These are phyloP conservation scores for Drosophila prostipennis DNA, from an alignment of 2,888 invertebrate species.

Conservation along the genomic window DNA sequence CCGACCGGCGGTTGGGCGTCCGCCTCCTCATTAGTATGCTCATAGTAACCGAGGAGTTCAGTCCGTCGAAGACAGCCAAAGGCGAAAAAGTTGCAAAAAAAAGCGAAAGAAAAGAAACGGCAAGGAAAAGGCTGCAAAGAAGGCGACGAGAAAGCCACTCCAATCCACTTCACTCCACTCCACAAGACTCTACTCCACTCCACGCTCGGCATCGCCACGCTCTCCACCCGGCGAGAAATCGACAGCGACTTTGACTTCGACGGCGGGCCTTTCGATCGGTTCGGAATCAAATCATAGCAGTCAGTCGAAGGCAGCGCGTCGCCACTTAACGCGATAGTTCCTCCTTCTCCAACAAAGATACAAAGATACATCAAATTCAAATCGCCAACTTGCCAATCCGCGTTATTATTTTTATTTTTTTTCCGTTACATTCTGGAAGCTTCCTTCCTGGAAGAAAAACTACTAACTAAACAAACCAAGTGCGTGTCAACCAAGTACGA, in stretches of 20 bases:
- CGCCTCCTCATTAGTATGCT: conserved; percentile 73
- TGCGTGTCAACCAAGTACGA: conserved; percentile 7
- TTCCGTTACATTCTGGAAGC: conserved; percentile 23
- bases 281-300: conserved; percentile 76
- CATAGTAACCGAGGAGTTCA: conserved; percentile 72
- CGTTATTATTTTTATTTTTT: conserved; percentile 8
- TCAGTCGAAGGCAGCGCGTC: conserved; percentile 73
- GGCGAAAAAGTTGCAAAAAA: background rate
- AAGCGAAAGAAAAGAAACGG: background rate
- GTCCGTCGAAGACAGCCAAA: conserved; percentile 27
- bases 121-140: background rate
- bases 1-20: conserved; percentile 11
- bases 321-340: conserved; percentile 49
- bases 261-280: conserved; percentile 62
- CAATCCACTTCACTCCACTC: conserved; percentile 5
- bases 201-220: conserved; percentile 3
- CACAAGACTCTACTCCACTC: conserved; percentile 7
- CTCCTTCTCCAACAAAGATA: conserved; percentile 1
- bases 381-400: conserved; percentile 2
- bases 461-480: background rate
- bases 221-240: conserved; percentile 33
- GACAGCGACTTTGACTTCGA: conserved; percentile 30
- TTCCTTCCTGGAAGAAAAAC: conserved; percentile 10
- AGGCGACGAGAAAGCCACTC: conserved; percentile 41
- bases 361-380: conserved; percentile 4